Conservation (phyloP, 2,888 invertebrate species). For the Branchellion lobata region DNA sequence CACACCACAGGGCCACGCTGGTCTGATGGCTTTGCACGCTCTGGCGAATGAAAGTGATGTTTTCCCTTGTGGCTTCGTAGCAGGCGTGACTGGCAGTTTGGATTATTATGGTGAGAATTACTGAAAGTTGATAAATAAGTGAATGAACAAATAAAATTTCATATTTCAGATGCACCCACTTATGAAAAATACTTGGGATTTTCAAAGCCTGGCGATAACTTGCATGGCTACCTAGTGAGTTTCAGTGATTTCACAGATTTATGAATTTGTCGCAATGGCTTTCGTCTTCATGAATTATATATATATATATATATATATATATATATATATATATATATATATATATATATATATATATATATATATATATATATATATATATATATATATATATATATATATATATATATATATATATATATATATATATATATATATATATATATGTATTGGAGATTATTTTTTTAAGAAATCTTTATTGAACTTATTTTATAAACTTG, state of each 20-base stretch:
- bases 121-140: not conserved
- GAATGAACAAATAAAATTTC: too few relatives aligned
- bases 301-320: not conserved
- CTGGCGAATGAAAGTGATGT: constrained; percentile 81
- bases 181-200: constrained; percentile 92
- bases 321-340: not conserved
- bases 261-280: too few relatives aligned
- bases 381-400: too few relatives aligned
- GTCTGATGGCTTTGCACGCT: constrained; percentile 65
- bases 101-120: not conserved
- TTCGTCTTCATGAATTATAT: too few relatives aligned
- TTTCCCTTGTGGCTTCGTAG: constrained; percentile 89
- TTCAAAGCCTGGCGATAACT: constrained; percentile 85
- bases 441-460: too few relatives aligned
- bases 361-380: not conserved
- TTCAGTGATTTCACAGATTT: too few relatives aligned
- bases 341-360: not conserved
- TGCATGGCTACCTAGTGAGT: constrained; percentile 79
- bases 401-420: too few relatives aligned
- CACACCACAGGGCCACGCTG: constrained; percentile 63
- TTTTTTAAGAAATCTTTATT: too few relatives aligned
- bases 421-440: too few relatives aligned
- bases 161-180: constrained; percentile 81
- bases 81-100: constrained; percentile 71
- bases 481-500: too few relatives aligned